A percentile compares a stretch with the other conserved stretches of the same genome.
Evolutionary conservation across 2,888 invertebrate genomes (phyloP).

Genomic region (Acanthosepion lycidas): DNA sequence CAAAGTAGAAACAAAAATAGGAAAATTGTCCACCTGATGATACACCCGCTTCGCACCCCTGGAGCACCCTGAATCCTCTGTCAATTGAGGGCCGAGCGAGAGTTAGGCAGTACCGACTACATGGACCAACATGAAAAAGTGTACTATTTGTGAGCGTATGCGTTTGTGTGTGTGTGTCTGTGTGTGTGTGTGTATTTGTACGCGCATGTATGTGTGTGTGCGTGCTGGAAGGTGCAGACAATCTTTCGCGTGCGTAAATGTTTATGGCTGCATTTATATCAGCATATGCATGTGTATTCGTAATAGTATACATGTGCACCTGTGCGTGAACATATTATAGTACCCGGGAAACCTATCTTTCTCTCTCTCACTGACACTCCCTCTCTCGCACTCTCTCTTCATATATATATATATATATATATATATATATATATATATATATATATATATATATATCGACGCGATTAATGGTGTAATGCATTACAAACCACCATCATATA

Average conservation of each 20-base stretch:
- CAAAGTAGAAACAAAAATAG: neutral
- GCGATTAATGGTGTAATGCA: too few relatives aligned
- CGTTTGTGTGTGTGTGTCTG: neutral
- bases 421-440: too few relatives aligned
- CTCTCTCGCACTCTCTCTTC: too few relatives aligned
- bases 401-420: too few relatives aligned
- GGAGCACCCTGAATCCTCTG: constrained; percentile 12
- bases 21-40: neutral
- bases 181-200: neutral
- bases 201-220: neutral
- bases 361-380: neutral
- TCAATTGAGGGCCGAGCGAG: constrained; percentile 7
- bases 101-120: neutral
- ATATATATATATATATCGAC: too few relatives aligned
- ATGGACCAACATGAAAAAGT: constrained; percentile 33
- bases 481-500: too few relatives aligned
- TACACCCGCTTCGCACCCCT: neutral
- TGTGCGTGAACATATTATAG: too few relatives aligned
- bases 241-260: too few relatives aligned
- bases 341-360: neutral
- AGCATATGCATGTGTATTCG: too few relatives aligned
- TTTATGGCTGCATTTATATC: too few relatives aligned
- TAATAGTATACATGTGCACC: too few relatives aligned
- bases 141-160: neutral
- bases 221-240: neutral